Conservation (phyloP, 2,797 vertebrate species). For the Alosa sapidissima region DNA sequence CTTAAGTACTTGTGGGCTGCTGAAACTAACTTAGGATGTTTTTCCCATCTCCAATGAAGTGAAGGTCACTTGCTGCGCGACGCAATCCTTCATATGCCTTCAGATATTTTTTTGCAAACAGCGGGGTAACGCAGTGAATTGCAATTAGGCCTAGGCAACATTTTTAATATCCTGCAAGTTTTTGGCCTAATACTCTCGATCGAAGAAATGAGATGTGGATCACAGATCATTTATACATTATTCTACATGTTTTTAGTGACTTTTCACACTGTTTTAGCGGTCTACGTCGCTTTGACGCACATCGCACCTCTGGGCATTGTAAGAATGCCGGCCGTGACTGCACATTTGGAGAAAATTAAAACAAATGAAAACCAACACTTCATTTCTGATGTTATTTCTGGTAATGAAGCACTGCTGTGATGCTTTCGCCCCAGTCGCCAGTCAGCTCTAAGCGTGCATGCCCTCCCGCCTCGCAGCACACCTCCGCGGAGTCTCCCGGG, state of each 20-base stretch:
- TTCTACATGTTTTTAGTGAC: constrained; percentile 42
- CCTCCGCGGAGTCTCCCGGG: constrained; percentile 66
- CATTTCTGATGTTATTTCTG: constrained; percentile 72
- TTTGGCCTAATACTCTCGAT: not conserved
- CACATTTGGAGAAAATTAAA: constrained; percentile 76
- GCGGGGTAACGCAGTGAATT: constrained; percentile 10
- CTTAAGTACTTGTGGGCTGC: constrained; percentile 15
- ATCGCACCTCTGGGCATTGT: constrained; percentile 70
- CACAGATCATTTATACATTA: constrained; percentile 53
- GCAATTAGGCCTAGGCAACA: not conserved
- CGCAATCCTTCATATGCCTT: constrained; percentile 3
- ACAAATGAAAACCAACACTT: constrained; percentile 75
- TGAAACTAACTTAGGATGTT: constrained; percentile 20
- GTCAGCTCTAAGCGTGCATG: constrained; percentile 24
- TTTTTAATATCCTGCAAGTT: constrained; percentile 19
- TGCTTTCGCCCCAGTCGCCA: constrained; percentile 50
- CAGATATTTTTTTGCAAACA: not conserved
- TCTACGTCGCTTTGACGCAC: constrained; percentile 58
- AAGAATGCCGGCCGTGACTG: constrained; percentile 51
- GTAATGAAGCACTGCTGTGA: constrained; percentile 70
- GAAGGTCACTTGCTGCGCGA: constrained; percentile 14
- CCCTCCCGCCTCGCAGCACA: constrained; percentile 50
- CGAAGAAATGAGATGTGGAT: not conserved
- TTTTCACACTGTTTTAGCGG: constrained; percentile 53
- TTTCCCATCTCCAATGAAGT: constrained; percentile 7